These are phyloP conservation scores for Hemaris fuciformis DNA, from an alignment of 2,888 invertebrate genomes.

Conservation along the genomic window DNA sequence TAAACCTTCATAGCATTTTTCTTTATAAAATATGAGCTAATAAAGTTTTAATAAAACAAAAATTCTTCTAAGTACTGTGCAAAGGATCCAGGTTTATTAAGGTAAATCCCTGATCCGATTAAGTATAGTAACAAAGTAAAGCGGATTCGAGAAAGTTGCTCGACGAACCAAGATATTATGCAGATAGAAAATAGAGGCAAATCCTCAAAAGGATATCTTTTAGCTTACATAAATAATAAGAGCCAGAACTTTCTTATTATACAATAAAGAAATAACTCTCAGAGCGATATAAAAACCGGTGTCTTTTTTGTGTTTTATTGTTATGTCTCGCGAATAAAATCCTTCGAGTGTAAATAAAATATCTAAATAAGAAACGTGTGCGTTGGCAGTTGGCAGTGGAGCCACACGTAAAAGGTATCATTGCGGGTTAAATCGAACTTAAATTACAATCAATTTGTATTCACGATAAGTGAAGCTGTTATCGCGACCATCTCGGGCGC, in stretches of 20 bases:
- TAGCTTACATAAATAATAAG: conserved; percentile 28
- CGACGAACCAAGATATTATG: conserved; percentile 14
- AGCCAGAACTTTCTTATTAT: conserved; percentile 31
- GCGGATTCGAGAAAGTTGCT: conserved; percentile 6
- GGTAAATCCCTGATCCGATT: conserved; percentile 12
- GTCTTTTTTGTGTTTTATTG: conserved; percentile 30
- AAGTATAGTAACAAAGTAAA: conserved; percentile 10
- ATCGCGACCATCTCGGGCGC: conserved; percentile 33
- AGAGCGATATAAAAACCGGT: conserved; percentile 23
- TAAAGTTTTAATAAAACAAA: background rate
- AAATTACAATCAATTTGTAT: conserved; percentile 62
- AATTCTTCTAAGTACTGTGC: background rate
- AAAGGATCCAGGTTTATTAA: conserved; percentile 7
- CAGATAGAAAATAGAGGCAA: conserved; percentile 20
- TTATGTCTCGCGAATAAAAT: conserved; percentile 15
- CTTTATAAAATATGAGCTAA: background rate
- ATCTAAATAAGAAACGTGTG: background rate
- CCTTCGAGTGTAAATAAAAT: conserved; percentile 20
- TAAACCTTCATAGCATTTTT: background rate
- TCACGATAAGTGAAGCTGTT: conserved; percentile 53
- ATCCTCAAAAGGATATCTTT: conserved; percentile 21
- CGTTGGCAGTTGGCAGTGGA: background rate
- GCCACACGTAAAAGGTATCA: conserved; percentile 28
- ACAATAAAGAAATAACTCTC: conserved; percentile 31
- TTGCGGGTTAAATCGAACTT: conserved; percentile 35